Conservation (phyloP, 1,140 invertebrate genomes). For the Bombus huntii region DNA sequence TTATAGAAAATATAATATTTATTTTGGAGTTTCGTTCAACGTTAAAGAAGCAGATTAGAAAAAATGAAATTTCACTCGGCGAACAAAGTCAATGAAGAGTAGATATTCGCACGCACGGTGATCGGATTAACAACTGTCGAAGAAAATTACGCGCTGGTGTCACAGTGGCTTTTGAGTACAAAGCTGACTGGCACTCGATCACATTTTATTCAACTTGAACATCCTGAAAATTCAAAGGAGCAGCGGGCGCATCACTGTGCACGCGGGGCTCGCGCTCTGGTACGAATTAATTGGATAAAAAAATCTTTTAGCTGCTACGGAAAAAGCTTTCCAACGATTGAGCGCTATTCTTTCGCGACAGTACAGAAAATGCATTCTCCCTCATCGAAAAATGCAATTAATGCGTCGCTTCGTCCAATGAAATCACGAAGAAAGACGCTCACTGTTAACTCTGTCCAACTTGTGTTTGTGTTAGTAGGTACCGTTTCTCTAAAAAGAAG, state of each 20-base stretch:
- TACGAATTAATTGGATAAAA: slow-evolving; percentile 48
- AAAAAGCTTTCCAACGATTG: slow-evolving; percentile 37
- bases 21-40: no score
- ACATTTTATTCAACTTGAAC: slow-evolving; percentile 36
- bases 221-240: slow-evolving; percentile 38
- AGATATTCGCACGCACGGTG: no score
- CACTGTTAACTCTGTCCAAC: background rate
- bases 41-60: background rate
- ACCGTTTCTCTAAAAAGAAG: background rate
- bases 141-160: background rate
- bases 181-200: background rate
- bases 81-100: background rate
- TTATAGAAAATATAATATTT: no score
- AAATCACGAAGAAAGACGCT: slow-evolving; percentile 15
- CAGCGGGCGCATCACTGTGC: background rate
- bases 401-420: slow-evolving; percentile 3
- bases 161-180: background rate
- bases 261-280: background rate
- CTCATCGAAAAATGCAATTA: slow-evolving; percentile 44
- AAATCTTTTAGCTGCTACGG: slow-evolving; percentile 39
- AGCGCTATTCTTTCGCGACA: slow-evolving; percentile 18
- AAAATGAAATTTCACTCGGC: background rate
- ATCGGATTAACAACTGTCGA: background rate
- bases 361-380: slow-evolving; percentile 32
- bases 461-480: slow-evolving; percentile 7